These are phyloP conservation scores for Euplagia quadripunctaria DNA, from an alignment of 2,888 invertebrate genomes.

Conservation along the genomic window DNA sequence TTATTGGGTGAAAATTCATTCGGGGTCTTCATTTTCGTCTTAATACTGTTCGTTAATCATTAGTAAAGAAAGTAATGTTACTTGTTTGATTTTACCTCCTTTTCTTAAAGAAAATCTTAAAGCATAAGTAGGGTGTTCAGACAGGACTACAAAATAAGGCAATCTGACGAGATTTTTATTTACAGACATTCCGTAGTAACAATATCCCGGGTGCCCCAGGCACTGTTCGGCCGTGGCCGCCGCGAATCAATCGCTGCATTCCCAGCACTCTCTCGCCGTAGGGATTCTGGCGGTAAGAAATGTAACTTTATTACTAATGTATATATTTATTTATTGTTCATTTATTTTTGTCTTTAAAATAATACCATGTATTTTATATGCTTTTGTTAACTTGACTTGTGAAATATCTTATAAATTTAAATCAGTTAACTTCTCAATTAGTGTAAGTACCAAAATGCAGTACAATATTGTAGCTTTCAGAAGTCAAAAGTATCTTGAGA, in stretches of 20 bases:
- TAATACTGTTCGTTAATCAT: neutral
- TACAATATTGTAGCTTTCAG: neutral
- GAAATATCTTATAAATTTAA: neutral
- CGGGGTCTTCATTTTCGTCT: too few species aligned
- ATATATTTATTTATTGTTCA: neutral
- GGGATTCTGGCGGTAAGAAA: slow-evolving; percentile 73
- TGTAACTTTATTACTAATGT: neutral
- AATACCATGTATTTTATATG: neutral
- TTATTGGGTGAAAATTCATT: too few species aligned
- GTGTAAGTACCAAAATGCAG: neutral
- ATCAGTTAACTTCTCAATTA: too few species aligned
- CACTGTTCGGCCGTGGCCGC: slow-evolving; percentile 92
- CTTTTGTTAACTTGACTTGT: neutral
- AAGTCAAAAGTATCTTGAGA: neutral
- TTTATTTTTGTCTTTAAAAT: neutral
- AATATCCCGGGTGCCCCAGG: slow-evolving; percentile 93
- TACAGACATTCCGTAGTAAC: slow-evolving; percentile 94
- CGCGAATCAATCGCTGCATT: slow-evolving; percentile 94
- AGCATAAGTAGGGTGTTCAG: neutral
- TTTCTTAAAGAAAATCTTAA: neutral
- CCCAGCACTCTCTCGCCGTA: slow-evolving; percentile 86
- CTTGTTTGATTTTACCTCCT: neutral
- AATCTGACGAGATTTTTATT: slow-evolving; percentile 27
- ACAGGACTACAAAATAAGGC: too few species aligned
- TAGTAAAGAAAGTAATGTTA: neutral